Conservation (phyloP, 1,140 invertebrate species). For the Sitobion miscanthi region DNA sequence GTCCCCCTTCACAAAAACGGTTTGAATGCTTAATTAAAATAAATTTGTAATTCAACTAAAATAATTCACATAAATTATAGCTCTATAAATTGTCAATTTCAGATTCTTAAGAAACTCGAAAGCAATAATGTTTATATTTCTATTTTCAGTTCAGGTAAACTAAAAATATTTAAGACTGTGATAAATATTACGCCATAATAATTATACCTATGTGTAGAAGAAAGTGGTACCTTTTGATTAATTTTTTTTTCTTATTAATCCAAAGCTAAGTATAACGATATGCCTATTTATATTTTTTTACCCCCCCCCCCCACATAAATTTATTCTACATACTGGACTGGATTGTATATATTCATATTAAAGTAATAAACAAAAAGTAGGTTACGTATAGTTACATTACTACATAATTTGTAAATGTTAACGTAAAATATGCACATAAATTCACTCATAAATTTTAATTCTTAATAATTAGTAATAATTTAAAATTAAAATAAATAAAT, state of each 20-base stretch:
- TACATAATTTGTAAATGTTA: neutral
- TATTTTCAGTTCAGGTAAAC: neutral
- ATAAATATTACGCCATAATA: neutral
- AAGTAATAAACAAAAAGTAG: neutral
- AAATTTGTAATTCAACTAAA: neutral
- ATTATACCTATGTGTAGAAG: neutral
- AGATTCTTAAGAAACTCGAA: neutral
- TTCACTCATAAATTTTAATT: neutral
- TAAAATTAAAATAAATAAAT: neutral
- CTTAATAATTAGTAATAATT: neutral
- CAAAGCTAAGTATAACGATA: neutral
- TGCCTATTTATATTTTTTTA: neutral
- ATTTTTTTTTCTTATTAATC: neutral
- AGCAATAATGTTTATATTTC: neutral
- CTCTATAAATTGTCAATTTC: neutral
- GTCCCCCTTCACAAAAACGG: neutral
- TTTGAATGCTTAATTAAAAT: neutral
- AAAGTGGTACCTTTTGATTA: neutral
- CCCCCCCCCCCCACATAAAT: neutral
- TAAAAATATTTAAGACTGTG: neutral
- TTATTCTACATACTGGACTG: neutral
- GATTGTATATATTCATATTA: neutral
- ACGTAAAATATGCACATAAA: neutral
- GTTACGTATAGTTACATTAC: neutral
- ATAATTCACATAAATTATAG: neutral